Conservation (phyloP, 2,113 vertebrate species). For the Accipiter cooperii region DNA sequence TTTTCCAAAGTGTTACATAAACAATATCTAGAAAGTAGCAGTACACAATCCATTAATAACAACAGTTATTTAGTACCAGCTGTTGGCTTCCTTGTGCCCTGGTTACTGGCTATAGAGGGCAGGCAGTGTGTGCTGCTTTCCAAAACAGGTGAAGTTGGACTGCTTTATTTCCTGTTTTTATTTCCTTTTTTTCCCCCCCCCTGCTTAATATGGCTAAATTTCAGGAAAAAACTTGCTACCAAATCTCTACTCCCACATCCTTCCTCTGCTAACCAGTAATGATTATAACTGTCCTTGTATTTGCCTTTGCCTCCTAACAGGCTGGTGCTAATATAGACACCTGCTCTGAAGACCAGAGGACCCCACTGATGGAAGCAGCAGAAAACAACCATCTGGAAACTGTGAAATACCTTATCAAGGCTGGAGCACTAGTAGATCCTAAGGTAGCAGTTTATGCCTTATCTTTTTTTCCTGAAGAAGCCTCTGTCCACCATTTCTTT, state of each 20-base stretch:
- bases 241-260: neutral
- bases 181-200: neutral
- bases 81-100: neutral
- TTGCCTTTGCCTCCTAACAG: conserved; percentile 58
- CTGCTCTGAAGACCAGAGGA: conserved; percentile 91
- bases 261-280: neutral
- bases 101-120: neutral
- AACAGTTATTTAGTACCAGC: neutral
- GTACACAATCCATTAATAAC: neutral
- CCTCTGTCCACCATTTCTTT: neutral
- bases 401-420: conserved; percentile 92
- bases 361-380: conserved; percentile 90
- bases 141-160: neutral
- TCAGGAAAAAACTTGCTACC: neutral
- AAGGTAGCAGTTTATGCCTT: conserved; percentile 74
- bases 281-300: neutral
- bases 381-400: conserved; percentile 93
- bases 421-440: conserved; percentile 84
- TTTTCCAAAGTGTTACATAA: neutral
- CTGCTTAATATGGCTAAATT: neutral
- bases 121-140: neutral
- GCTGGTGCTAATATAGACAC: conserved; percentile 93
- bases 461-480: neutral
- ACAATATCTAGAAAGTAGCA: neutral
- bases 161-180: neutral